Base-by-base conservation (phyloP, 2,888 invertebrate genomes). In the Hetaerina titia region DNA sequence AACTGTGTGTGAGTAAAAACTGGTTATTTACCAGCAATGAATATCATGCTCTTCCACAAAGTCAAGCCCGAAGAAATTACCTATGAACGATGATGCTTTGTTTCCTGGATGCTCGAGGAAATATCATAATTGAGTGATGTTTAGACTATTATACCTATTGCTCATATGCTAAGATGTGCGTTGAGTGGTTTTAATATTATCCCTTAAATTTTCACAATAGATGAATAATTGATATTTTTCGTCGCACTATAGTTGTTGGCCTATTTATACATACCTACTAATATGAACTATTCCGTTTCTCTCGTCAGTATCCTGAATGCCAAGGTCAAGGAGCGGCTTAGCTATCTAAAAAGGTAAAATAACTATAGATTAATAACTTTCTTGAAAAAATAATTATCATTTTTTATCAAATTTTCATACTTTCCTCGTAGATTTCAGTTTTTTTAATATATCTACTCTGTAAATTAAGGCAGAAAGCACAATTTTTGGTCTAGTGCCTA, bases 221-320 rank as follows among this genome's bases (percentile, higher is more conserved):
- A 81, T 81, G 11, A 19, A 81, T 31, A 81, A 81, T 6, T 81
- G 81, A 81, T 81, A 81, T 31, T 81, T 25, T 31, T 81, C 81
- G 81, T 81, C 81, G 13, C 81, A 81, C 81, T 81, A 31, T 81
- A 25, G 81, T 31, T 81, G 81, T 81, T 81, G 22, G 81, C n/a
- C 45, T n/a, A 19, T 56, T 13, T 92, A 56, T 92, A 45, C 92
- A 45, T 56, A 92, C 69, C 69, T 92, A 92, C 92, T 92, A 92
- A 92, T 92, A 56, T 56, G 45, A 92, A 92, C 56, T 69, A 69
- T 92, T 92, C 92, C 92, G 69, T 92, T 92, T 92, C 92, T 92
- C 69, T 92, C 69, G 92, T 92, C 92, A 92, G 92, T 92, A 92
- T 92, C 92, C 92, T 64, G 69, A 92, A 92, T 92, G 92, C 92